Evolutionary conservation across 30 jellyfish, hydroid and myxozoan species (phyloP).

Genomic region (Haliclystus octoradiatus): DNA sequence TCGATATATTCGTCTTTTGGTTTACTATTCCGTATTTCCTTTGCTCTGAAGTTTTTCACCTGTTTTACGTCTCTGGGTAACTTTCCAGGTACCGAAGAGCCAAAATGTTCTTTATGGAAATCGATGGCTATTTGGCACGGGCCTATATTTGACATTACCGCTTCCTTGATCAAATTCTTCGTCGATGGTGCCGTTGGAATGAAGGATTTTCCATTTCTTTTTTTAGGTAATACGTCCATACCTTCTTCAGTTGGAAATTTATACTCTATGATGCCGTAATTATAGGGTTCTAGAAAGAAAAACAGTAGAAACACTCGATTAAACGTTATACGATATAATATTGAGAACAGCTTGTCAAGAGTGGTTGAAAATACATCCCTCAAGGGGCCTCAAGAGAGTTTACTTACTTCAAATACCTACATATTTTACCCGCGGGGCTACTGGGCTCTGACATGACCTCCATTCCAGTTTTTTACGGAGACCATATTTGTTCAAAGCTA

Average conservation of each 20-base stretch:
- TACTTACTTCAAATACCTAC: too few relatives aligned
- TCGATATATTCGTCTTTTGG: not conserved
- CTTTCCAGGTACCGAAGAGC: not conserved
- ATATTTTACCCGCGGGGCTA: too few relatives aligned
- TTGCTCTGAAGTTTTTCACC: not conserved
- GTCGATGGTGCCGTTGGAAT: not conserved
- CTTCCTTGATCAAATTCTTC: not conserved
- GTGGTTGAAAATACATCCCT: too few relatives aligned
- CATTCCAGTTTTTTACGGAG: too few relatives aligned
- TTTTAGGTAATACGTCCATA: not conserved
- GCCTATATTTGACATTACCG: not conserved
- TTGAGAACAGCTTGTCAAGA: too few relatives aligned
- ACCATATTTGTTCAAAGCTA: too few relatives aligned
- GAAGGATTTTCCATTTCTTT: not conserved
- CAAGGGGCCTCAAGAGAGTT: too few relatives aligned
- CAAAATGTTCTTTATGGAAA: not conserved
- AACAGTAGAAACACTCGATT: not conserved
- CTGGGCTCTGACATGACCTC: too few relatives aligned
- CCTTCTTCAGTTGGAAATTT: not conserved
- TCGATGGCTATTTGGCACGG: not conserved
- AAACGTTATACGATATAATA: not conserved
- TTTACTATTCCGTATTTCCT: not conserved
- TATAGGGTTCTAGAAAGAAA: not conserved
- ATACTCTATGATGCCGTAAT: not conserved
- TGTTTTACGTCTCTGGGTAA: not conserved